Evolutionary conservation across 2,888 invertebrate genomes (phyloP).

Genomic region (Euphydryas editha): DNA sequence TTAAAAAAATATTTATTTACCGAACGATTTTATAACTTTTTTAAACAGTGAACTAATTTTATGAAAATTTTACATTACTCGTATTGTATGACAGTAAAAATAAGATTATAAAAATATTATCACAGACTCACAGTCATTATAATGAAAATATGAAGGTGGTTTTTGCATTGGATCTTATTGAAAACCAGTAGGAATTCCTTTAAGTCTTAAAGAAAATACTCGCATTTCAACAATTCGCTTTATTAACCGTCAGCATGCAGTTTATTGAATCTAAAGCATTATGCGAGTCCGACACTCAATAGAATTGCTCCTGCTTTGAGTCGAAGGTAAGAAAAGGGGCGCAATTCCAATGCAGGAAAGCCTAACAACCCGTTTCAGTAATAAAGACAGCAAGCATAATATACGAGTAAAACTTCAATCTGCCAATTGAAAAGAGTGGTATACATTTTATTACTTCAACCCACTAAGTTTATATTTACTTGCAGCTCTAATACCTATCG

Average conservation of each 20-base stretch:
- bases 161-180: conserved; percentile 8
- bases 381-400: conserved; percentile 33
- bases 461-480: conserved; percentile 1
- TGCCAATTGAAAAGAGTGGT: conserved; percentile 22
- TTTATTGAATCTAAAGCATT: conserved; percentile 58
- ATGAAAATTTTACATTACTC: too few species aligned
- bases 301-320: conserved; percentile 56
- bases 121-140: too few species aligned
- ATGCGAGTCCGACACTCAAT: conserved; percentile 58
- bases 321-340: conserved; percentile 59
- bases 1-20: neutral
- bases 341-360: conserved; percentile 64
- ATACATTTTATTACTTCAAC: conserved; percentile 14
- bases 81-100: neutral
- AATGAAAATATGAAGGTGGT: neutral
- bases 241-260: conserved; percentile 36
- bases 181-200: conserved; percentile 12
- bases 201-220: conserved; percentile 23
- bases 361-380: conserved; percentile 59
- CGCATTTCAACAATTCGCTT: conserved; percentile 32
- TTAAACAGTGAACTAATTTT: too few species aligned
- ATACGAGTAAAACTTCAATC: conserved; percentile 26
- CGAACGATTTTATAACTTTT: neutral
- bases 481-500: neutral
- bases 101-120: too few species aligned